Conservation (phyloP, 2,888 invertebrate genomes). For the Orchesellides sinensis region DNA sequence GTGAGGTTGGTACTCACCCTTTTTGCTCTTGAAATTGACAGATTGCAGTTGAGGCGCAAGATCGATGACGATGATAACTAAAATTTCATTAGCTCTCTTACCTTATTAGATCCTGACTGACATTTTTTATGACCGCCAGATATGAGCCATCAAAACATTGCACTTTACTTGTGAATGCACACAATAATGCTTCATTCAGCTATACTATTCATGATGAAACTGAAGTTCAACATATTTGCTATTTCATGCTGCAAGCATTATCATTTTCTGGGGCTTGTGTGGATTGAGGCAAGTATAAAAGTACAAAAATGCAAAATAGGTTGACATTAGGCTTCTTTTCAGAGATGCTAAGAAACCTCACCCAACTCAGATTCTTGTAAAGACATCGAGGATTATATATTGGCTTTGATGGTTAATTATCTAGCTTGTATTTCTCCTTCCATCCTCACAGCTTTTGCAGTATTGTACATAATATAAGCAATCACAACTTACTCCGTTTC, state of each 20-base stretch:
- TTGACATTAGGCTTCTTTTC: constrained; percentile 7
- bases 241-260: neutral
- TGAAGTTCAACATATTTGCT: constrained; percentile 4
- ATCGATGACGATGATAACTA: constrained; percentile 63
- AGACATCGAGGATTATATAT: too few species aligned
- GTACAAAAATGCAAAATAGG: neutral
- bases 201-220: neutral
- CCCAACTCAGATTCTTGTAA: neutral
- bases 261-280: too few species aligned
- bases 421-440: too few species aligned
- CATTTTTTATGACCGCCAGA: constrained; percentile 46
- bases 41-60: constrained; percentile 55
- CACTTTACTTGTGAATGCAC: constrained; percentile 49
- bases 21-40: constrained; percentile 67
- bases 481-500: too few species aligned
- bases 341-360: neutral
- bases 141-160: constrained; percentile 54
- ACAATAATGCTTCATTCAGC: constrained; percentile 1
- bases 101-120: constrained; percentile 63
- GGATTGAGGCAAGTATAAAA: neutral
- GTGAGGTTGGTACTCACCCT: constrained; percentile 12
- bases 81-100: constrained; percentile 62
- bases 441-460: too few species aligned
- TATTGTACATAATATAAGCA: too few species aligned
- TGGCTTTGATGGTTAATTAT: too few species aligned